Conservation (phyloP, 2,888 invertebrate genomes). For the Timandra comae region DNA sequence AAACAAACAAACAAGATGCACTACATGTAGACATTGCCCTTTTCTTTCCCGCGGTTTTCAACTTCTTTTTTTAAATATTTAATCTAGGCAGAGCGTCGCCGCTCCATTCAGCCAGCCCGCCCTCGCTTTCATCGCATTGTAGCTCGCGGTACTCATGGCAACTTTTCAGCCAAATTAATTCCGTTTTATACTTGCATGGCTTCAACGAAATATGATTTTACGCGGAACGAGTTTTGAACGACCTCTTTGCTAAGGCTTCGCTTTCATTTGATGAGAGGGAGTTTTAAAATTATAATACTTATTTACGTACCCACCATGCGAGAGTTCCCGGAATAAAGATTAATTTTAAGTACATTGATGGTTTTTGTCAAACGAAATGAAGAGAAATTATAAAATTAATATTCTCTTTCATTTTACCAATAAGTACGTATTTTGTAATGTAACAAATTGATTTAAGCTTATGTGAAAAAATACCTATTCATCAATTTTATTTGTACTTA, state of each 20-base stretch:
- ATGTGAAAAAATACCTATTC: no score
- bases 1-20: no score
- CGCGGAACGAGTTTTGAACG: constrained; percentile 46
- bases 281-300: constrained; percentile 22
- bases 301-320: constrained; percentile 6
- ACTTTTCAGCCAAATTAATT: constrained; percentile 73
- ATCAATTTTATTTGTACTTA: no score
- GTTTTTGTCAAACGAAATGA: no score
- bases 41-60: not conserved
- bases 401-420: no score
- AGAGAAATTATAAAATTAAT: no score
- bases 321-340: no score
- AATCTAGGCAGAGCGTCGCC: constrained; percentile 50
- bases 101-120: constrained; percentile 63
- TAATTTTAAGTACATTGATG: no score
- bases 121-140: constrained; percentile 72
- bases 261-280: constrained; percentile 37
- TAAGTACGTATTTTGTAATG: no score
- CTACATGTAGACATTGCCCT: not conserved
- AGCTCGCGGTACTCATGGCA: constrained; percentile 38
- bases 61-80: constrained; percentile 58
- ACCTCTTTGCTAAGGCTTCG: constrained; percentile 48
- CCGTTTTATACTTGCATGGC: constrained; percentile 57
- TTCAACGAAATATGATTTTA: constrained; percentile 67
- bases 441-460: no score